Conservation (phyloP, 2,888 invertebrate species). For the Pterostichus niger region DNA sequence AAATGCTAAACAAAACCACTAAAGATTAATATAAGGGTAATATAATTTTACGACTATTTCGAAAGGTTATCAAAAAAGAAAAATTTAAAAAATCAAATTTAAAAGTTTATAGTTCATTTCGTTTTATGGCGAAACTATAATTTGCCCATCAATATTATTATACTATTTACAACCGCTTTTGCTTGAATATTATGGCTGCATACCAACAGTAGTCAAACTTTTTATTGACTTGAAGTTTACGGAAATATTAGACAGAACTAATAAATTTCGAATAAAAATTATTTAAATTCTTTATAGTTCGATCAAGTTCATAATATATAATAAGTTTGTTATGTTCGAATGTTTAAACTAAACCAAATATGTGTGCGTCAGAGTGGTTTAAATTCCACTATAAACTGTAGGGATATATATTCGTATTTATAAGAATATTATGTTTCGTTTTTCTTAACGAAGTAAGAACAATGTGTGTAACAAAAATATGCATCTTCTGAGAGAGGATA, state of each 20-base stretch:
- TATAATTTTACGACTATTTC: slow-evolving; percentile 30
- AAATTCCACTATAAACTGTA: too few species aligned
- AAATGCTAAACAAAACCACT: slow-evolving; percentile 38
- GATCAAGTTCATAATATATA: too few species aligned
- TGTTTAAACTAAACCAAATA: too few species aligned
- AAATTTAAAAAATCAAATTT: slow-evolving; percentile 37
- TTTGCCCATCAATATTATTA: slow-evolving; percentile 6
- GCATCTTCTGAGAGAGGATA: not conserved
- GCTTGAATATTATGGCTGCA: not conserved
- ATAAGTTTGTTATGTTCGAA: too few species aligned
- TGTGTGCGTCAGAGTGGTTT: too few species aligned
- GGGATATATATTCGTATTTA: too few species aligned
- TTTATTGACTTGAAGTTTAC: not conserved
- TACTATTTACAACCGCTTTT: slow-evolving; percentile 1
- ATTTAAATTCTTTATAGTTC: too few species aligned
- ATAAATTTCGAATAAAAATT: too few species aligned
- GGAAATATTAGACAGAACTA: not conserved
- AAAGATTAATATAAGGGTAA: slow-evolving; percentile 39
- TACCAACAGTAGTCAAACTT: not conserved
- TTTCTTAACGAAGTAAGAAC: not conserved
- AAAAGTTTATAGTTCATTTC: slow-evolving; percentile 36
- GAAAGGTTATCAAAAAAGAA: slow-evolving; percentile 21
- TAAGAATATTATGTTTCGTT: too few species aligned
- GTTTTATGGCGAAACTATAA: slow-evolving; percentile 39
- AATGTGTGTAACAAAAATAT: not conserved